Evolutionary conservation across 2,888 invertebrate genomes (phyloP), one percentile per base, ranked within the genome.

Genomic region (Drosophila peninsularis): DNA sequence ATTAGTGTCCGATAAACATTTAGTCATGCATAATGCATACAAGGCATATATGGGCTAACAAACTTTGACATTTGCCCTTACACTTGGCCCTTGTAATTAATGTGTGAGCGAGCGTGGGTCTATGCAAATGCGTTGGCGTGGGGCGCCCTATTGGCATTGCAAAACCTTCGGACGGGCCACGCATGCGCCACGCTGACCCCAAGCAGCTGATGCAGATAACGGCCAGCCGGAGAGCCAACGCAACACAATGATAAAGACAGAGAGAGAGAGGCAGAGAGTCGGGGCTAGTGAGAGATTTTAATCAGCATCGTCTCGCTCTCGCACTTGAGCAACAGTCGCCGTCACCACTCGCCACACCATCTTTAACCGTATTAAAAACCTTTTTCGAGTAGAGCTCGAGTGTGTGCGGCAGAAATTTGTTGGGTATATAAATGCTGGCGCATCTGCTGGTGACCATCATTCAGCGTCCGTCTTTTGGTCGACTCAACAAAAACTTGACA

Each of bases 361-460:
- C 34, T 61, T 61, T 61, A 65, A 49, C 57, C 63, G 60, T 45
- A 67, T 58, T 55, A 65, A 37, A 27, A 39, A 69, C 55, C 45
- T 58, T 19, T 19, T 41, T 73, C 56, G 54, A 63, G 56, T 60
- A 54, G 52, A 19, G 30, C 21, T 50, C 17, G 52, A 60, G 55
- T 44, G 42, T 41, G 42, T 41, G 39, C 53, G 14, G 42, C 10
- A 30, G 9, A n/a, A 21, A 10, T 47, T 44, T 47, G 58, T 62
- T 62, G 50, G 72, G 73, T 85, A 88, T 85, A 88, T 71, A 85
- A 81, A 75, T 32, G 81, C 67, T 61, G 63, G 75, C 77, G 71
- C 79, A 88, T 87, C 88, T 81, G 89, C 71, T 39, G 73, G 41
- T 75, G 69, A 69, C 53, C 77, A 85, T 85, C 85, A 85, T 88